These are phyloP conservation scores for Gouania willdenowi DNA, from an alignment of 2,797 vertebrate species.

Conservation along the genomic window DNA sequence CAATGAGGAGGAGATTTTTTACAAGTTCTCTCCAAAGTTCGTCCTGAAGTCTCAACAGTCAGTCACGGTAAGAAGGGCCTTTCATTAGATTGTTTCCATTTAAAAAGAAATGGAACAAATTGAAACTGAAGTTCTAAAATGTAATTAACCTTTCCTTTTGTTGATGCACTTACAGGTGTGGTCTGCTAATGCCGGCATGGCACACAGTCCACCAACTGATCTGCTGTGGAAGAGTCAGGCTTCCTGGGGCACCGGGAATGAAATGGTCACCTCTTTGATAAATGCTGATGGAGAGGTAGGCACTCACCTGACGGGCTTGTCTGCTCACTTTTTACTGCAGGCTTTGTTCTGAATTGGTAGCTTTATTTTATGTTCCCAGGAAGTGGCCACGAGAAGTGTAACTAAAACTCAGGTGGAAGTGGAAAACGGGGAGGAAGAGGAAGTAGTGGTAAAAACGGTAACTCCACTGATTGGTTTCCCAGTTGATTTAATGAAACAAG, in stretches of 20 bases:
- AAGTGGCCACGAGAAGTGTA: slow-evolving; percentile 84
- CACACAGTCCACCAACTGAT: slow-evolving; percentile 88
- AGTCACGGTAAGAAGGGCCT: slow-evolving; percentile 89
- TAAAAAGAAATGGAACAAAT: no score
- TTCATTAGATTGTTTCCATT: no score
- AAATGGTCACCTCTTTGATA: slow-evolving; percentile 78
- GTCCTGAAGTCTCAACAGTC: slow-evolving; percentile 89
- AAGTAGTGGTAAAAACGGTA: slow-evolving; percentile 85
- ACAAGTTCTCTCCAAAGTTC: slow-evolving; percentile 96
- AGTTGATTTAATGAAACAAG: no score
- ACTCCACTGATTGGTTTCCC: neutral
- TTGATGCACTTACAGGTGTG: no score
- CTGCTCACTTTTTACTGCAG: neutral
- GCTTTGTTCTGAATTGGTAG: neutral
- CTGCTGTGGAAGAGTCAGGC: slow-evolving; percentile 93
- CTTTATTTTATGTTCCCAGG: slow-evolving; percentile 63
- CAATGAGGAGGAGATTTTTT: slow-evolving; percentile 82
- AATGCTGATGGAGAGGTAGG: slow-evolving; percentile 86
- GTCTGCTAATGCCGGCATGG: slow-evolving; percentile 85
- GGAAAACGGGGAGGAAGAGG: slow-evolving; percentile 86
- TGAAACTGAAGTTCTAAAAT: no score
- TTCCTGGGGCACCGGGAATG: slow-evolving; percentile 87
- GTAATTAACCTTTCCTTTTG: no score
- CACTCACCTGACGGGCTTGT: no score
- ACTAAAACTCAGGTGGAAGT: slow-evolving; percentile 80